These are phyloP conservation scores for Drosophila niveifrons DNA, from an alignment of 2,888 invertebrate species.

Conservation along the genomic window DNA sequence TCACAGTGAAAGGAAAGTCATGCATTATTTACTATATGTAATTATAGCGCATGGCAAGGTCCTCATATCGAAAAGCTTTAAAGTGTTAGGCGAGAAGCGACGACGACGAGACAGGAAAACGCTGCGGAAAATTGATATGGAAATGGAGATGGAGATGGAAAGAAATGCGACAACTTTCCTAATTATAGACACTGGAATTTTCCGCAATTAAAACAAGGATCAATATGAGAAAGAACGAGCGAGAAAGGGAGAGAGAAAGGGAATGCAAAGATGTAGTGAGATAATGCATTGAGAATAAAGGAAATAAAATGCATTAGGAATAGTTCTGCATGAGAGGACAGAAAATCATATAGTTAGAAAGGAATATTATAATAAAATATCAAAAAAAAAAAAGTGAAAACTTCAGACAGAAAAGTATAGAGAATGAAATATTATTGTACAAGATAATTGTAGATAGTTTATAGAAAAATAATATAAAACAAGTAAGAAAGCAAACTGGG, in stretches of 20 bases:
- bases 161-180: not conserved
- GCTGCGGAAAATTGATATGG: not conserved
- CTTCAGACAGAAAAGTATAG: too few species aligned
- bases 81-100: not conserved
- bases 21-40: conserved; percentile 21
- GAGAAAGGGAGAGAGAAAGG: not conserved
- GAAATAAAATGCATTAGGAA: too few species aligned
- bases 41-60: conserved; percentile 8
- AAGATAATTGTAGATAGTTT: too few species aligned
- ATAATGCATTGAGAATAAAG: too few species aligned
- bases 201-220: not conserved
- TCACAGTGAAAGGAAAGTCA: too few species aligned
- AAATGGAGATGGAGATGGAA: not conserved
- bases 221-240: not conserved
- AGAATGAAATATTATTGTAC: too few species aligned
- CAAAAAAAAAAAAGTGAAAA: too few species aligned
- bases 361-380: too few species aligned
- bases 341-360: too few species aligned
- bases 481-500: too few species aligned
- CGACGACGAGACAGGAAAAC: not conserved
- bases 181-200: not conserved
- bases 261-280: not conserved
- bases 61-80: not conserved
- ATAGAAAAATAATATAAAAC: too few species aligned
- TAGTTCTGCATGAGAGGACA: too few species aligned